Conservation (phyloP, 2,797 vertebrate genomes). For the Rhinophrynus dorsalis region DNA sequence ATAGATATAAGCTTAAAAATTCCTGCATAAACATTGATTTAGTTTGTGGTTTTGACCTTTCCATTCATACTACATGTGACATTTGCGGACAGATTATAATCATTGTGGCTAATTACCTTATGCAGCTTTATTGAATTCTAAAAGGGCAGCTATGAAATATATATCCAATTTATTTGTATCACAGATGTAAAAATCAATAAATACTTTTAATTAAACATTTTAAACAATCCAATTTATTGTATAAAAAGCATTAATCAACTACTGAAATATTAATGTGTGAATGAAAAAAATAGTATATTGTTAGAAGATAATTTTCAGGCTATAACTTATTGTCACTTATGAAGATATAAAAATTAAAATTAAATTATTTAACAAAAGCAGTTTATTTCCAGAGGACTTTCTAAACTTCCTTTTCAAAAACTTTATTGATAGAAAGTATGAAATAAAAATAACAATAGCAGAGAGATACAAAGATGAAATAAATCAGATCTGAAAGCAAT, state of each 20-base stretch:
- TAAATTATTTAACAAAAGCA: no score
- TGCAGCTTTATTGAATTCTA: conserved; percentile 22
- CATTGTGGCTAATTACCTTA: conserved; percentile 20
- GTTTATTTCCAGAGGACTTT: no score
- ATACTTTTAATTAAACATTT: neutral
- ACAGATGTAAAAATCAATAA: conserved; percentile 3
- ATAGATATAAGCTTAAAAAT: no score
- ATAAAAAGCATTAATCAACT: neutral
- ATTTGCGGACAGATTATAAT: conserved; percentile 34
- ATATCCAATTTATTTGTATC: conserved; percentile 9
- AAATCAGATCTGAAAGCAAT: no score
- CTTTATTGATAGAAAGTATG: no score
- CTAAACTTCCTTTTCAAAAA: no score
- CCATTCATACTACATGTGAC: conserved; percentile 1
- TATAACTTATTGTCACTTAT: no score
- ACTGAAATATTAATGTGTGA: neutral
- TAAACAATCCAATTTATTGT: neutral
- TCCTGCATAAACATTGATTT: neutral
- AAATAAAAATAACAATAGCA: no score
- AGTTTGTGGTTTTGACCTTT: neutral
- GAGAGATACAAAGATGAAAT: no score
- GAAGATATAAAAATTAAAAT: no score
- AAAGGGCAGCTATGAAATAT: conserved; percentile 24
- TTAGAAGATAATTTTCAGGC: neutral
- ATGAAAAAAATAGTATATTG: neutral